Base-by-base conservation (phyloP, 1,140 invertebrate species). In the Psix sp. region DNA sequence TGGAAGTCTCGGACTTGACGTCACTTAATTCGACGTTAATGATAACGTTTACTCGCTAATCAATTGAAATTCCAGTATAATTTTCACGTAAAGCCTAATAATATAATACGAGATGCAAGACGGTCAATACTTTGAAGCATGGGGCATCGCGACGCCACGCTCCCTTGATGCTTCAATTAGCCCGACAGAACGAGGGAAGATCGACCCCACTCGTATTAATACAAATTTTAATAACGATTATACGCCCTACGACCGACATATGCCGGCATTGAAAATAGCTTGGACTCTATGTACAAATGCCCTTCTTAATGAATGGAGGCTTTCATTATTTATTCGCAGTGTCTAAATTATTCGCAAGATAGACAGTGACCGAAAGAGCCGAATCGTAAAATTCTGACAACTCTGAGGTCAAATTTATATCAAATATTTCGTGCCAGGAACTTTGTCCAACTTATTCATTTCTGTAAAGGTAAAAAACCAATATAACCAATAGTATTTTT, bases 161-260 rank as follows among this genome's bases (percentile, higher is more conserved):
- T 66, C 49, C 62, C 48, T 62, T 57, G 57, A 66, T 13, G 29
- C 18, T 67, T 62, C 52, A 67, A 67, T 74, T 67, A 74, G 62
- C 51, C 33, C 40, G 43, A 24, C 16, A 18, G 31, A 20, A 20
- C 35, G 56, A 45, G 57, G 51, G 43, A 39, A 46, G 56, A 51
- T 45, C 63, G 63, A 59, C 71, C 71, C 71, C 70, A 73, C 45
- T 52, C 42, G 51, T 51, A 74, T 67, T 68, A 74, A 59, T 74
- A 74, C 72, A 52, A 68, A 74, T 68, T 74, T 74, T 74, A 74
- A 74, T 74, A 74, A 70, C 72, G 63, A 74, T 74, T 54, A 70
- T 33, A 66, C 46, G 35, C 59, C 59, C 38, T 38, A 18, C 39
- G 51, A 48, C 56, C 39, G 54, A 66, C 65, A 65, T 66, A 70